Base-by-base conservation (phyloP, 2,113 vertebrate genomes). In the Rousettus leschenaultii region DNA sequence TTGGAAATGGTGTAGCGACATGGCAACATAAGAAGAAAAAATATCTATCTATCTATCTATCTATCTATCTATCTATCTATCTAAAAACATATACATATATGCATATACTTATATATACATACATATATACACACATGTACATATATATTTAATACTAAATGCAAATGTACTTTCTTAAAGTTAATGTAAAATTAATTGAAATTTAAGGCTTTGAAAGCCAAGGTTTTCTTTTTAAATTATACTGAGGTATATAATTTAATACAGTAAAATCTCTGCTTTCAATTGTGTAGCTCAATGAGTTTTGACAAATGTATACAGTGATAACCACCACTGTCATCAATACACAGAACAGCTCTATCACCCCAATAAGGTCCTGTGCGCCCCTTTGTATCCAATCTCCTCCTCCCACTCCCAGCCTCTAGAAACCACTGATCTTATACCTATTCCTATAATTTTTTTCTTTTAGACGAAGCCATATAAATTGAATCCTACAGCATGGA, bases 101-200 rank as follows among this genome's bases (percentile, higher is more conserved):
- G 43, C 12, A n/a, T 21, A 33, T 74, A 7, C 18, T 13, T 45
- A 51, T 38, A 14, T 38, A 35, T 26, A 35, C 7, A 35, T 5
- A 6, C 8, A 24, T 35, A 53, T 11, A 12, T 28, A 16, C 40
- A 57, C 70, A 9, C 57, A 11, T 51, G 33, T 18, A 11, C 14
- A 57, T 57, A 4, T 11, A 13, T 66, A 59, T 79, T 90, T 61
- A 89, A 73, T 55, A 87, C 35, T 59, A 90, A 68, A 43, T 59
- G 33, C 6, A 86, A 75, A 74, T 43, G 7, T 51, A 8, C 86
- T 53, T 74, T n/a, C 35, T 77, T 66, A 93, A 87, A 89, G 43
- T 28, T 78, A 86, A 21, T 75, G 96, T 95, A 87, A 57, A 82
- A 70, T 68, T 89, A 61, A 57, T 57, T 87, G 63, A 86, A 66